Conservation (phyloP, 2,888 invertebrate species). For the Sabatieria punctata region DNA sequence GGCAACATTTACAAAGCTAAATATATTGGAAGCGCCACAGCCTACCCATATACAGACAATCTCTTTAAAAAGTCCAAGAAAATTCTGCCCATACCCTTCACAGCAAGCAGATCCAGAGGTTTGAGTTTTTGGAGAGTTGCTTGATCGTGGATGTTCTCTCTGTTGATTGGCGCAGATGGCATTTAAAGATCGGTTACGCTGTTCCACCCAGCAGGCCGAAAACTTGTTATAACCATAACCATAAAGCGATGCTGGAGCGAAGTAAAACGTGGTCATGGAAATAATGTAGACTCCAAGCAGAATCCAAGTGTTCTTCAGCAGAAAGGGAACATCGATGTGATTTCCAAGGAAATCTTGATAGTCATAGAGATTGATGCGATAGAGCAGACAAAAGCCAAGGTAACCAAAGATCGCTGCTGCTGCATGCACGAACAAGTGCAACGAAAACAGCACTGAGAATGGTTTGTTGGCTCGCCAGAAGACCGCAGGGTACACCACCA, state of each 20-base stretch:
- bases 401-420: slow-evolving; percentile 55
- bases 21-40: no score
- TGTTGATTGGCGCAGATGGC: no score
- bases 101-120: no score
- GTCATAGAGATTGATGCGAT: slow-evolving; percentile 45
- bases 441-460: slow-evolving; percentile 58
- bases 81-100: no score
- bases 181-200: no score
- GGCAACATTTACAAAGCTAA: no score
- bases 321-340: no score
- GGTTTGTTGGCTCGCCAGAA: slow-evolving; percentile 74
- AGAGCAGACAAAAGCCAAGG: slow-evolving; percentile 58
- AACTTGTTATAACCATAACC: slow-evolving; percentile 58
- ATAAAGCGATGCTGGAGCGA: slow-evolving; percentile 51
- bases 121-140: no score
- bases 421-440: slow-evolving; percentile 57
- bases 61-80: no score
- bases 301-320: not conserved
- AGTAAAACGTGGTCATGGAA: slow-evolving; percentile 49
- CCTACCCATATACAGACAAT: no score
- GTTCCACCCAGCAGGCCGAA: slow-evolving; percentile 16
- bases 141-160: no score
- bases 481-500: slow-evolving; percentile 62
- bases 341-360: no score
- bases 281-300: slow-evolving; percentile 44